Conservation (phyloP, 2,888 invertebrate species). For the Muschampia plurimacula region DNA sequence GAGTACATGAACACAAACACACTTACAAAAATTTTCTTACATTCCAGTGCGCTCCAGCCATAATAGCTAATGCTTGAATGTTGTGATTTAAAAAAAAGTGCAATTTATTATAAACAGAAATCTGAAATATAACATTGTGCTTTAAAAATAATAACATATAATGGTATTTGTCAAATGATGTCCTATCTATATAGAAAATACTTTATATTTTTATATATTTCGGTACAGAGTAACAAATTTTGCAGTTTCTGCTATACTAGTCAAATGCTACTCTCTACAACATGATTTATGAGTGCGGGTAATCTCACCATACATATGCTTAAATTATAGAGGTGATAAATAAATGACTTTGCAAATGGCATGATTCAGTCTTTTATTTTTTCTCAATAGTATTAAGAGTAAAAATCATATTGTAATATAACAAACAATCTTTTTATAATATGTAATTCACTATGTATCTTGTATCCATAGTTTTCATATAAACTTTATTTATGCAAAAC, state of each 20-base stretch:
- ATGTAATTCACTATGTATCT: too few relatives aligned
- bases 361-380: constrained; percentile 81
- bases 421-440: too few relatives aligned
- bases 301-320: constrained; percentile 67
- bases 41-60: neutral
- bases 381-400: neutral
- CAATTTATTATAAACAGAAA: neutral
- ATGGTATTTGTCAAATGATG: constrained; percentile 13
- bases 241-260: constrained; percentile 68
- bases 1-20: too few relatives aligned
- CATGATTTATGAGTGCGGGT: constrained; percentile 50
- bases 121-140: neutral
- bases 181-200: constrained; percentile 26
- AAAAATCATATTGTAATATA: too few relatives aligned
- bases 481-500: too few relatives aligned
- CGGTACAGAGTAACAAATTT: constrained; percentile 56
- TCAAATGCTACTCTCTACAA: constrained; percentile 63
- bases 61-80: neutral
- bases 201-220: constrained; percentile 37
- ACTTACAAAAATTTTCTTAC: too few relatives aligned
- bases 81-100: neutral
- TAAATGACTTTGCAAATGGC: constrained; percentile 73
- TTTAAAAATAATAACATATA: neutral
- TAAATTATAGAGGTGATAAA: constrained; percentile 66
- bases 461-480: too few relatives aligned